A percentile compares a stretch with the other conserved stretches of the same genome.
phyloP scores from a whole-genome alignment of 2,113 vertebrate species.

The Taurulus bubalis region DNA sequence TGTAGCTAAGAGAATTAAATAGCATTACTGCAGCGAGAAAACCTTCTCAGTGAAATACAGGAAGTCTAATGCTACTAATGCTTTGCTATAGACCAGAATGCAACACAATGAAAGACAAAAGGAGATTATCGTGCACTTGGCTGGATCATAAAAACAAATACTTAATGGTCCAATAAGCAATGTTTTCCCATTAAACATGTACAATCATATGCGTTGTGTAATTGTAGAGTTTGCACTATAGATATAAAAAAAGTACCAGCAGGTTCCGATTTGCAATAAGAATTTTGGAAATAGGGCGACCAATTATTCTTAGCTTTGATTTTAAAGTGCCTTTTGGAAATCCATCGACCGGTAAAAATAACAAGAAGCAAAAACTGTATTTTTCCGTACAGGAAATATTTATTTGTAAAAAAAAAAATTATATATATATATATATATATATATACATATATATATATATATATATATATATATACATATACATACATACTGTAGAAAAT shows the following conservation, averaged over 20 bases:
- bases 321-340: background rate
- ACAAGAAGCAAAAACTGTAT: background rate
- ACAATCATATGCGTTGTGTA: background rate
- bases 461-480: background rate
- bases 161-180: background rate
- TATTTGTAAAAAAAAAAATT: conserved; percentile 48
- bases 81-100: background rate
- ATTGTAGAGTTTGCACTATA: background rate
- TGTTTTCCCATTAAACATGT: background rate
- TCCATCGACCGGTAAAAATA: background rate
- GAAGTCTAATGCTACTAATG: background rate
- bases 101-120: background rate
- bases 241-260: background rate
- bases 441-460: conserved; percentile 22
- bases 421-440: background rate
- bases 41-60: background rate
- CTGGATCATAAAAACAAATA: background rate
- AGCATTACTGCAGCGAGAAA: conserved; percentile 13
- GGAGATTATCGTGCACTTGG: background rate
- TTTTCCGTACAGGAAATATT: conserved; percentile 15
- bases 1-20: conserved; percentile 50
- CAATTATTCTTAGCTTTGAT: background rate
- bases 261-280: background rate
- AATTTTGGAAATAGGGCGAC: background rate
- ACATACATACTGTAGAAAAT: conserved; percentile 22